Evolutionary conservation across 2,113 vertebrate genomes (phyloP).

Genomic region (Suncus etruscus): DNA sequence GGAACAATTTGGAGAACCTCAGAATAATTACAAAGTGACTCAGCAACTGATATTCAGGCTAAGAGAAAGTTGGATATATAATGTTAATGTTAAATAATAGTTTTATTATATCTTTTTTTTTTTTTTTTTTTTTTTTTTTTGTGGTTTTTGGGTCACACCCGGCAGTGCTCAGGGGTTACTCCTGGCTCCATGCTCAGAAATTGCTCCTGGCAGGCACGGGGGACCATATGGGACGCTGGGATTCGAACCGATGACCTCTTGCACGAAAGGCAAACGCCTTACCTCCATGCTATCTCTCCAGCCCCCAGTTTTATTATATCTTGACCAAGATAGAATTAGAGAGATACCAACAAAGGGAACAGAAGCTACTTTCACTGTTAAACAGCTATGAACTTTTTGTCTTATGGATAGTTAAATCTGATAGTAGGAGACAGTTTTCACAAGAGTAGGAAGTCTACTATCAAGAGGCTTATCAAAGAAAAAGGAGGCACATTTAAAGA

Average conservation of each 20-base stretch:
- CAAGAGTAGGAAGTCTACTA: background rate
- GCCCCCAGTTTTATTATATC: background rate
- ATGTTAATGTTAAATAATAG: too few species aligned
- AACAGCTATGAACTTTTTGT: background rate
- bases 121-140: too few species aligned
- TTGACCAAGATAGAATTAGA: background rate
- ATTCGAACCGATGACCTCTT: too few species aligned
- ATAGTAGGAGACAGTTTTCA: background rate
- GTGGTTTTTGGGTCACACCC: too few species aligned
- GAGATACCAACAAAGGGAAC: background rate
- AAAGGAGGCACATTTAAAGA: background rate
- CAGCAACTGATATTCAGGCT: background rate
- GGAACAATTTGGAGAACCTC: background rate
- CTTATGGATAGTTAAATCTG: background rate
- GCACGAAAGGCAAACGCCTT: too few species aligned
- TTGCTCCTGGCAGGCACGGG: too few species aligned
- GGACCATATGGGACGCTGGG: too few species aligned
- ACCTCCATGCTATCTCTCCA: too few species aligned
- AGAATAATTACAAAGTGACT: slow-evolving; percentile 14
- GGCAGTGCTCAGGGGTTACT: too few species aligned
- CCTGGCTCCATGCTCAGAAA: too few species aligned
- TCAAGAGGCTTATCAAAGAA: background rate
- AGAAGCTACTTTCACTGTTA: background rate
- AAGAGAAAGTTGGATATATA: too few species aligned
- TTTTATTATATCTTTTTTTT: background rate